Conservation (phyloP, 2,113 vertebrate species). For the Phainopepla nitens region DNA sequence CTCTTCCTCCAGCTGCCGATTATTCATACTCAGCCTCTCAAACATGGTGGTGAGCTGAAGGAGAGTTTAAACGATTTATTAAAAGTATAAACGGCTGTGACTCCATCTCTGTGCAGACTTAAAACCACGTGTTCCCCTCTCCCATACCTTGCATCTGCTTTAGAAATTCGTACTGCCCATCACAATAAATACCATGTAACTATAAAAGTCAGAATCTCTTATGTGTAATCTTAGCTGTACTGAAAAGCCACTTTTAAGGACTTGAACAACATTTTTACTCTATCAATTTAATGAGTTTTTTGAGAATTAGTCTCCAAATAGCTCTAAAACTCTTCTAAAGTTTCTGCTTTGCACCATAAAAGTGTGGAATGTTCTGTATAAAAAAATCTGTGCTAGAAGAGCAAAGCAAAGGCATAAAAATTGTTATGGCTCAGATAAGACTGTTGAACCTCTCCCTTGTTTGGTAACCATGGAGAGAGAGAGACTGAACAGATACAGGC, state of each 20-base stretch:
- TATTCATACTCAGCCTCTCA: slow-evolving; percentile 83
- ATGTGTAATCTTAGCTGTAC: not conserved
- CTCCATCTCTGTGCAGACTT: not conserved
- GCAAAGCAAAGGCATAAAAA: not conserved
- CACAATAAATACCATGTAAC: not conserved
- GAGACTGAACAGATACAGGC: not conserved
- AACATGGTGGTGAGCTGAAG: slow-evolving; percentile 82
- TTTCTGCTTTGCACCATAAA: not conserved
- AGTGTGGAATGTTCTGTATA: not conserved
- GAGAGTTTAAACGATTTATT: slow-evolving; percentile 1
- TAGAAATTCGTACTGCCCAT: not conserved
- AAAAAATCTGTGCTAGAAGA: not conserved
- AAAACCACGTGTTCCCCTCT: not conserved
- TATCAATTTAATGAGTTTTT: not conserved
- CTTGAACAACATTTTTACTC: not conserved
- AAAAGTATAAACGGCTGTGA: not conserved
- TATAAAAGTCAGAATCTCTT: not conserved
- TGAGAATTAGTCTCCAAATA: not conserved
- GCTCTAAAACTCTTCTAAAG: not conserved
- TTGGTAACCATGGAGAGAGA: not conserved
- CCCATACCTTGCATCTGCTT: not conserved
- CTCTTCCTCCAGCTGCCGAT: slow-evolving; percentile 91
- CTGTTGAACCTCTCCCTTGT: not conserved
- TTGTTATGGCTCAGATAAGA: not conserved
- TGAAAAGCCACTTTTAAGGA: not conserved